Percentiles rank a stretch among this genome's conserved stretches.
Conservation (phyloP, 2,888 invertebrate genomes). For the Pelosia muscerda region DNA sequence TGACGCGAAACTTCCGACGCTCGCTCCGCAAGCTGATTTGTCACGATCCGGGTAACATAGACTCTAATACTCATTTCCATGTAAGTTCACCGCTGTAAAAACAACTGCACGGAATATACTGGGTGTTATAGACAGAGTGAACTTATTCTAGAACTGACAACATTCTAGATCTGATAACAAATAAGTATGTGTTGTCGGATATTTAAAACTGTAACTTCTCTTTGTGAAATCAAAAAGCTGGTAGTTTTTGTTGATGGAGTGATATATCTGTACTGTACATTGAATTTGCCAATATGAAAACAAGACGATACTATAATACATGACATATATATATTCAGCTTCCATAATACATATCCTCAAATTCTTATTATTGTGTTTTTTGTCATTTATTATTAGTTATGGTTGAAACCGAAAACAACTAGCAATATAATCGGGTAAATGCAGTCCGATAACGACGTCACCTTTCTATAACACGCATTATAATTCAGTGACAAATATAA, state of each 20-base stretch:
- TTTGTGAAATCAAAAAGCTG: too few species aligned
- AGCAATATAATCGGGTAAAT: not conserved
- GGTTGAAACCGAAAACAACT: not conserved
- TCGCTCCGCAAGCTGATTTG: constrained; percentile 89
- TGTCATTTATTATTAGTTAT: not conserved
- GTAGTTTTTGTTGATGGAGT: too few species aligned
- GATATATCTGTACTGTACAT: too few species aligned
- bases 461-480: not conserved
- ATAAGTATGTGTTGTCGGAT: too few species aligned
- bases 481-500: not conserved
- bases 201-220: too few species aligned
- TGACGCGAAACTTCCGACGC: constrained; percentile 90
- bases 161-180: too few species aligned
- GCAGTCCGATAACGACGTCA: not conserved
- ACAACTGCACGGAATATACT: not conserved
- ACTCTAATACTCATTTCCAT: constrained; percentile 85
- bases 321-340: too few species aligned
- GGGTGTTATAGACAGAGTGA: not conserved
- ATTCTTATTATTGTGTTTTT: not conserved
- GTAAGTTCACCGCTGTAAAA: constrained; percentile 70
- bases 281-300: too few species aligned
- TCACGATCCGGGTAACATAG: constrained; percentile 82
- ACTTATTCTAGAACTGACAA: too few species aligned
- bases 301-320: too few species aligned
- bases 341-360: too few species aligned